Base-by-base conservation (phyloP, 2,113 vertebrate species). In the Buteo buteo region DNA sequence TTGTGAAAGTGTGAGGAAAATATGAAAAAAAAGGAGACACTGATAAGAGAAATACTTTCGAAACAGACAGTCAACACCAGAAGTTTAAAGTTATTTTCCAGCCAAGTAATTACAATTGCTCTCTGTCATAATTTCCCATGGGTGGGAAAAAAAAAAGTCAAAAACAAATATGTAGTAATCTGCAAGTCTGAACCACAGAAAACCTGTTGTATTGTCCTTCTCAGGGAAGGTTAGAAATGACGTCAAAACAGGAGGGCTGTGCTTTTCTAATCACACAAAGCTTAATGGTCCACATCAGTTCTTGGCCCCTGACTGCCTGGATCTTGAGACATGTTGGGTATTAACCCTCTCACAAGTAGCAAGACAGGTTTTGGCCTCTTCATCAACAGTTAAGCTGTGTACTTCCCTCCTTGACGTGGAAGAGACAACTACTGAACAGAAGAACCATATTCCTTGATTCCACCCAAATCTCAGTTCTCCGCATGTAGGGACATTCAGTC, bases 41-140 rank as follows among this genome's bases (percentile, higher is more conserved):
- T 73, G 92, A 96, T 95, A 97, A 94, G 69, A 94, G 6, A 91
- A 96, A 88, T 92, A 67, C n/a, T 94, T 93, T 61, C 1, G 7
- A 95, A 96, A 89, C 11, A 62, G 83, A 66, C 59, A 86, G 86
- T 86, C 57, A 91, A 82, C 77, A 92, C 65, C 58, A 88, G 36
- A 54, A 81, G 36, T 65, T 80, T 62, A 74, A 86, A 93, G 66
- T 61, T 1, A 49, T 84, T 89, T 96, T 88, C 70, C 44, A 89
- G 88, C 77, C 83, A 95, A 88, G 54, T 52, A 91, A 85, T 76
- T 84, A 76, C 66, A 91, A 52, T 31, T 76, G 25, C 8, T 84
- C 25, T 96, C 80, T 82, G 65, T 83, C 86, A 86, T 76, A 65
- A 91, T 91, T 79, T 92, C 73, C 66, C 65, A 64, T 4, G 42